Conservation (phyloP, 1,140 invertebrate genomes). For the Thrips palmi region DNA sequence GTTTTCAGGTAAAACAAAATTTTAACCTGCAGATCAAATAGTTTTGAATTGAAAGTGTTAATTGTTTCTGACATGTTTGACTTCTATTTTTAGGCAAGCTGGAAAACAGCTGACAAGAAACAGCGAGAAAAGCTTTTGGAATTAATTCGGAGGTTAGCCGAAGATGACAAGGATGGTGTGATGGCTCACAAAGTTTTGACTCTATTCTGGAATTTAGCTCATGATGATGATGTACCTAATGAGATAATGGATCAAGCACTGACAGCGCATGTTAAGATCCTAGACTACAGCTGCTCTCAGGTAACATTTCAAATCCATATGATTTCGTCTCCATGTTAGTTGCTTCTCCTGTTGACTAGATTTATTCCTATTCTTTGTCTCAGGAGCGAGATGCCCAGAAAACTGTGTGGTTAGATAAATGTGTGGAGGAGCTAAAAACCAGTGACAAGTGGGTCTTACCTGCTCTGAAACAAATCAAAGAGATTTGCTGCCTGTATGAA, state of each 20-base stretch:
- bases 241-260: slow-evolving; percentile 97
- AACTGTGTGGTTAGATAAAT: slow-evolving; percentile 86
- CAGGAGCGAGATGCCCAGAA: slow-evolving; percentile 92
- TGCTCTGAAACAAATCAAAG: slow-evolving; percentile 85
- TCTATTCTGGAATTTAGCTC: slow-evolving; percentile 91
- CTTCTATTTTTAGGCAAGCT: slow-evolving; percentile 50
- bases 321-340: background rate
- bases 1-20: slow-evolving; percentile 61
- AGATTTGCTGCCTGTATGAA: slow-evolving; percentile 91
- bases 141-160: slow-evolving; percentile 82
- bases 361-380: slow-evolving; percentile 10
- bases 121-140: slow-evolving; percentile 91
- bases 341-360: background rate
- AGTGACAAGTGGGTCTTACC: slow-evolving; percentile 83
- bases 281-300: slow-evolving; percentile 91
- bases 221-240: slow-evolving; percentile 87
- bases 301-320: slow-evolving; percentile 18
- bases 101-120: slow-evolving; percentile 90
- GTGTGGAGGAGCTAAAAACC: slow-evolving; percentile 83
- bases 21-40: background rate
- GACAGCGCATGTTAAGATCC: slow-evolving; percentile 88
- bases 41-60: slow-evolving; percentile 4
- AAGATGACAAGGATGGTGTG: slow-evolving; percentile 96
- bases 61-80: slow-evolving; percentile 10
- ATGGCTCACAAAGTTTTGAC: slow-evolving; percentile 98